A percentile compares a stretch with the other conserved stretches of the same genome.
phyloP scores from a whole-genome alignment of 2,797 vertebrate species.

The Anniella stebbinsi region DNA sequence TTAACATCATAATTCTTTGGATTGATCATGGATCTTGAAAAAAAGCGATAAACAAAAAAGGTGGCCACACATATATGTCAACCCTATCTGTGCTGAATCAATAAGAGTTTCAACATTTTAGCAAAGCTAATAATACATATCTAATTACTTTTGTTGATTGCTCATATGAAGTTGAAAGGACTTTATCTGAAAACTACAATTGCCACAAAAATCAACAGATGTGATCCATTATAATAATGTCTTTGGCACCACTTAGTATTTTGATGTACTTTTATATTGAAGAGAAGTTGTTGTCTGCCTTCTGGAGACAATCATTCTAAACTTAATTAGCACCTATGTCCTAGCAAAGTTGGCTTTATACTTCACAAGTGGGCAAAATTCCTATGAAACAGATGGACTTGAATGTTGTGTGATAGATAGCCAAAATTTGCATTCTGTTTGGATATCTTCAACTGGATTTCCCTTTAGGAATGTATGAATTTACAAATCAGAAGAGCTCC shows the following conservation, averaged over 20 bases:
- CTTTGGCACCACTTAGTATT: slow-evolving; percentile 67
- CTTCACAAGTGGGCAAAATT: slow-evolving; percentile 70
- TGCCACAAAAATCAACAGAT: slow-evolving; percentile 67
- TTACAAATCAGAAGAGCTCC: slow-evolving; percentile 35
- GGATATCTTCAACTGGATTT: slow-evolving; percentile 22
- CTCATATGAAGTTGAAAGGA: slow-evolving; percentile 49
- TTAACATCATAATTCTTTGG: not conserved
- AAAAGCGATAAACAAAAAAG: slow-evolving; percentile 43
- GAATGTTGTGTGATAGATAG: slow-evolving; percentile 70
- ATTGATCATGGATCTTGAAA: slow-evolving; percentile 54
- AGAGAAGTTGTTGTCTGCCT: slow-evolving; percentile 67
- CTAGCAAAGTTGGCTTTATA: slow-evolving; percentile 46
- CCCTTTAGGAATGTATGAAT: slow-evolving; percentile 26
- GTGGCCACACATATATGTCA: slow-evolving; percentile 31
- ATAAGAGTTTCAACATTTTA: slow-evolving; percentile 40
- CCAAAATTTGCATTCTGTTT: slow-evolving; percentile 43
- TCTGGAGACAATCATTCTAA: slow-evolving; percentile 74
- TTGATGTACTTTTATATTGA: slow-evolving; percentile 65
- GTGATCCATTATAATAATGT: slow-evolving; percentile 64
- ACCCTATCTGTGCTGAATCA: slow-evolving; percentile 47
- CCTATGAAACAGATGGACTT: slow-evolving; percentile 76
- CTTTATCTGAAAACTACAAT: slow-evolving; percentile 45
- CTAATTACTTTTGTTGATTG: slow-evolving; percentile 25
- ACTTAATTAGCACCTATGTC: slow-evolving; percentile 67
- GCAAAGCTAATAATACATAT: slow-evolving; percentile 17